Evolutionary conservation across 2,888 invertebrate species (phyloP).

Genomic region (Epinotia demarniana): DNA sequence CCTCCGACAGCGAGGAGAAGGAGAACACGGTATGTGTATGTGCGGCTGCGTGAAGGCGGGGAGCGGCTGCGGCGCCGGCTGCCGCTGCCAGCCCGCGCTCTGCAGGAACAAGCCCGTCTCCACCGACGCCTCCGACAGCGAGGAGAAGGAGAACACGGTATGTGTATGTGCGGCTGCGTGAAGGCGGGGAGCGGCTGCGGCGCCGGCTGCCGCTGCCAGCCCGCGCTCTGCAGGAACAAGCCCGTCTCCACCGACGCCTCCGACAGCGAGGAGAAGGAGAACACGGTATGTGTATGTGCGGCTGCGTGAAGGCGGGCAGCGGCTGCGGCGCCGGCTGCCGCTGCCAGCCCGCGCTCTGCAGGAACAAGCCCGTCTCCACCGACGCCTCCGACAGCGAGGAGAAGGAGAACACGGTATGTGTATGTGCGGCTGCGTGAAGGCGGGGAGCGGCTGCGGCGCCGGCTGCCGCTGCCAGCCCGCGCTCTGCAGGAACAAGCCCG

Average conservation of each 20-base stretch:
- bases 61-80: constrained; percentile 73
- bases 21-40: constrained; percentile 51
- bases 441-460: constrained; percentile 69
- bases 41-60: constrained; percentile 86
- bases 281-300: constrained; percentile 72
- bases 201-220: constrained; percentile 81
- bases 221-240: constrained; percentile 71
- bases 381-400: constrained; percentile 64
- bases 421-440: constrained; percentile 86
- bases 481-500: constrained; percentile 69
- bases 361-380: constrained; percentile 60
- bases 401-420: constrained; percentile 53
- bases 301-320: constrained; percentile 82
- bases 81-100: constrained; percentile 79
- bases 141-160: constrained; percentile 61
- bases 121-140: constrained; percentile 58
- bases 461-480: constrained; percentile 83
- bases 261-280: constrained; percentile 69
- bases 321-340: constrained; percentile 81
- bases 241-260: constrained; percentile 49
- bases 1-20: constrained; percentile 69
- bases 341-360: constrained; percentile 78
- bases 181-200: constrained; percentile 79
- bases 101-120: constrained; percentile 69
- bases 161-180: constrained; percentile 85